Evolutionary conservation across 2,888 invertebrate genomes (phyloP).

Genomic region (Chloroclysta siterata): DNA sequence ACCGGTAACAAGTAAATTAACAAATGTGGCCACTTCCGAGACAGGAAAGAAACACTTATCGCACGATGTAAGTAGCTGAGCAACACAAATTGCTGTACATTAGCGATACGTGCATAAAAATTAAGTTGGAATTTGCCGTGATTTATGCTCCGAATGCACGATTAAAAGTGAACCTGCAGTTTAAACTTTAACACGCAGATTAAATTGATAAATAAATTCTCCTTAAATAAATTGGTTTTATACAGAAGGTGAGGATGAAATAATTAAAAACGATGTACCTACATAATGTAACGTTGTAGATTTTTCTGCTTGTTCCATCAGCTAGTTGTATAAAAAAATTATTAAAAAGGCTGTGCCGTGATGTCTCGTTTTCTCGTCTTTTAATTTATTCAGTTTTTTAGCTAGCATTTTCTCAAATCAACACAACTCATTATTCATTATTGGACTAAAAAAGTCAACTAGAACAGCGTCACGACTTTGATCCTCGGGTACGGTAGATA

Average conservation of each 20-base stretch:
- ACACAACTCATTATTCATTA: too few species aligned
- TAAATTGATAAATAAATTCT: background rate
- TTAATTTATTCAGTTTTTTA: too few species aligned
- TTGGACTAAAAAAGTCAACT: too few species aligned
- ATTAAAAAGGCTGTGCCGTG: too few species aligned
- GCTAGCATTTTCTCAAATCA: too few species aligned
- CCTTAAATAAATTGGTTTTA: background rate
- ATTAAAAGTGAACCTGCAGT: background rate
- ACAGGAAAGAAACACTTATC: conserved; percentile 78
- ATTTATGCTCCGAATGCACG: conserved; percentile 14
- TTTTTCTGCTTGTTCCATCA: too few species aligned
- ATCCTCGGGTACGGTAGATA: too few species aligned
- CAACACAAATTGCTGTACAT: conserved; percentile 42
- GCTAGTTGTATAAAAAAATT: too few species aligned
- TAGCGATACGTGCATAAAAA: conserved; percentile 38
- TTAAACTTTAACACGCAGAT: background rate
- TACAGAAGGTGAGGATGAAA: background rate
- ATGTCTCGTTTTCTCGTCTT: too few species aligned
- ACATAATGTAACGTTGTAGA: background rate
- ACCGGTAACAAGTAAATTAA: conserved; percentile 72
- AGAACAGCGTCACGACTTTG: too few species aligned
- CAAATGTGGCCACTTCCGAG: conserved; percentile 66
- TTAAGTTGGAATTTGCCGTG: conserved; percentile 34
- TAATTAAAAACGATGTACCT: background rate
- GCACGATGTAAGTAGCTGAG: conserved; percentile 54